phyloP scores from a whole-genome alignment of 1,140 invertebrate species.

The Sycobia sp. region DNA sequence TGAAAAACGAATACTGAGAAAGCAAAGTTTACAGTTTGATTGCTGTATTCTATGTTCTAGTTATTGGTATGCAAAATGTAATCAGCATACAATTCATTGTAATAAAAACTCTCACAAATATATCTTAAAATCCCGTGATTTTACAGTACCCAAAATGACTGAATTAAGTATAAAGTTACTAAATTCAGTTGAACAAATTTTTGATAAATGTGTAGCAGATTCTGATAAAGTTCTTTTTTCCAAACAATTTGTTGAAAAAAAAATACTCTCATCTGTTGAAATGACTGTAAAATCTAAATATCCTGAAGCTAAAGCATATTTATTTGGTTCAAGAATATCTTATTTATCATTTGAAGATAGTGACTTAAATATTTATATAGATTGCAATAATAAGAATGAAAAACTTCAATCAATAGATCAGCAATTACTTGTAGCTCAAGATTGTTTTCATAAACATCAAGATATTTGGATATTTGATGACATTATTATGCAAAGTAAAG shows the following conservation, averaged over 20 bases:
- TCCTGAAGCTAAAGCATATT: conserved; percentile 42
- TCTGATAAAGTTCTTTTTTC: not conserved
- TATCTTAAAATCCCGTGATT: conserved; percentile 34
- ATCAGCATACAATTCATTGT: conserved; percentile 31
- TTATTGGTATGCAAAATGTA: conserved; percentile 35
- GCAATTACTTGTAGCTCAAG: conserved; percentile 2
- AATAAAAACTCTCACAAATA: conserved; percentile 32
- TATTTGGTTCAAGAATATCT: conserved; percentile 59
- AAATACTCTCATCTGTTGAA: conserved; percentile 27
- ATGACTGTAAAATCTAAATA: conserved; percentile 20
- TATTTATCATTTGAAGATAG: conserved; percentile 54
- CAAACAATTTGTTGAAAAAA: not conserved
- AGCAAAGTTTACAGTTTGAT: conserved; percentile 33
- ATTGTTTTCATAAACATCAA: conserved; percentile 25
- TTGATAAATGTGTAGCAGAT: conserved; percentile 18
- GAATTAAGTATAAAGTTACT: conserved; percentile 33
- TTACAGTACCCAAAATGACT: conserved; percentile 34
- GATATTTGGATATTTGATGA: conserved; percentile 33
- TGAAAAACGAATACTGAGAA: not conserved
- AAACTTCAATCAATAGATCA: conserved; percentile 6
- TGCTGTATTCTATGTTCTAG: conserved; percentile 42
- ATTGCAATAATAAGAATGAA: conserved; percentile 46
- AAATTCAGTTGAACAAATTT: conserved; percentile 27
- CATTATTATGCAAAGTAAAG: conserved; percentile 40
- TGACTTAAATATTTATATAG: conserved; percentile 60